Conservation (phyloP, 2,888 invertebrate genomes). For the Diogma glabrata region DNA sequence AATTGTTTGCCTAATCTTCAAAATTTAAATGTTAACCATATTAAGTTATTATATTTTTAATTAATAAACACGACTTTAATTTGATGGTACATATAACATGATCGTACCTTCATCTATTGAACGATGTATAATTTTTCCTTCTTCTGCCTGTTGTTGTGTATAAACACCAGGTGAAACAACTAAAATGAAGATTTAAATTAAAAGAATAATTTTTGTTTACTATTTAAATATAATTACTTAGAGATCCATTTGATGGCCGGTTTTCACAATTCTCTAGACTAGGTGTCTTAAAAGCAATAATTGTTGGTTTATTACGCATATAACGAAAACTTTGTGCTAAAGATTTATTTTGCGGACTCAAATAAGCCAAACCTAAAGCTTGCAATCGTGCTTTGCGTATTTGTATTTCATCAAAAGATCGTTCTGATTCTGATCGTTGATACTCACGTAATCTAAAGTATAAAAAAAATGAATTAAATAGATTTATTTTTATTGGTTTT, state of each 20-base stretch:
- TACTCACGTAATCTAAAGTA: constrained; percentile 56
- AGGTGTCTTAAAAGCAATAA: constrained; percentile 78
- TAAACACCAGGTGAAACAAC: constrained; percentile 22
- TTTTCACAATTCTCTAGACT: constrained; percentile 59
- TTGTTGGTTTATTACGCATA: constrained; percentile 79
- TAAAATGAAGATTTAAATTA: constrained; percentile 14
- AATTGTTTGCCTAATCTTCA: too few relatives aligned
- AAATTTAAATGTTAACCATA: not conserved
- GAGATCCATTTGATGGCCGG: constrained; percentile 42
- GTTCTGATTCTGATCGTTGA: constrained; percentile 68
- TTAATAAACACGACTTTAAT: not conserved
- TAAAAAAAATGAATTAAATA: too few relatives aligned
- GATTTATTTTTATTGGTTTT: too few relatives aligned
- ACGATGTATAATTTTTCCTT: constrained; percentile 41
- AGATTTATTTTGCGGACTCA: constrained; percentile 66
- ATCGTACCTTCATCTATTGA: constrained; percentile 24
- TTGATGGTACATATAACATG: constrained; percentile 22
- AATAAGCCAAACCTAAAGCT: constrained; percentile 53
- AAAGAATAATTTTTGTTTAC: not conserved
- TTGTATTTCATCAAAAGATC: constrained; percentile 57
- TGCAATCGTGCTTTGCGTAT: constrained; percentile 50
- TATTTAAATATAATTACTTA: constrained; percentile 36
- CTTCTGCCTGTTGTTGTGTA: constrained; percentile 44
- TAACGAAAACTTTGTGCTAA: constrained; percentile 80
- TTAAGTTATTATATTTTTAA: not conserved